A percentile compares a stretch with the other conserved stretches of the same genome.
Evolutionary conservation across 2,113 vertebrate genomes (phyloP).

Genomic region (Gopherus evgoodei): DNA sequence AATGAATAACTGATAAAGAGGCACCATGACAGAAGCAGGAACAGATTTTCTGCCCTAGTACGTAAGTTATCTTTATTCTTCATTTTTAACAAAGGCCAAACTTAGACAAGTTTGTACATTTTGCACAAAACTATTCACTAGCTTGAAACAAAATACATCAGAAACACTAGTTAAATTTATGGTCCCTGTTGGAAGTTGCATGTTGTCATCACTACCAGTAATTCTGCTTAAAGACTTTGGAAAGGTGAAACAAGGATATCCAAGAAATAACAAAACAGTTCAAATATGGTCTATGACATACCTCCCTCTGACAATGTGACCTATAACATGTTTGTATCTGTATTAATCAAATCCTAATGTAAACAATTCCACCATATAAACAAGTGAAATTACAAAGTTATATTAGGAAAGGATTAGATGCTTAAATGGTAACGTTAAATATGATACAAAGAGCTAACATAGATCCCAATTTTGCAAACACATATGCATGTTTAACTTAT

Average conservation of each 20-base stretch:
- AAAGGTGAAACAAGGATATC: not conserved
- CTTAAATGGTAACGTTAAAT: not conserved
- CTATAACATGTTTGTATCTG: not conserved
- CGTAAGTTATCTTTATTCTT: conserved; percentile 22
- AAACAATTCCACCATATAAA: not conserved
- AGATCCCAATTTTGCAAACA: not conserved
- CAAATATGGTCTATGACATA: not conserved
- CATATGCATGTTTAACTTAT: not conserved
- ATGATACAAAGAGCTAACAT: not conserved
- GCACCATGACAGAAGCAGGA: not conserved
- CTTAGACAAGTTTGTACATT: conserved; percentile 41
- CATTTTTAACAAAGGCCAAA: conserved; percentile 43
- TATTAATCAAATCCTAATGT: not conserved
- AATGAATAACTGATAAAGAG: not conserved
- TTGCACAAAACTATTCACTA: not conserved
- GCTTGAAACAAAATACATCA: conserved; percentile 26
- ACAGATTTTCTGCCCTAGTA: conserved; percentile 34
- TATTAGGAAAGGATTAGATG: not conserved
- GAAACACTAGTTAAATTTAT: not conserved
- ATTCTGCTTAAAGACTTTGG: not conserved
- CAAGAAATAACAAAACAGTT: not conserved
- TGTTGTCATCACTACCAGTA: not conserved
- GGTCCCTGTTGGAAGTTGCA: not conserved
- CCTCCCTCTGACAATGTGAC: fast-evolving
- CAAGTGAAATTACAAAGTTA: conserved; percentile 11